Evolutionary conservation across 2,113 vertebrate genomes (phyloP).

Genomic region (Barnardius zonarius): DNA sequence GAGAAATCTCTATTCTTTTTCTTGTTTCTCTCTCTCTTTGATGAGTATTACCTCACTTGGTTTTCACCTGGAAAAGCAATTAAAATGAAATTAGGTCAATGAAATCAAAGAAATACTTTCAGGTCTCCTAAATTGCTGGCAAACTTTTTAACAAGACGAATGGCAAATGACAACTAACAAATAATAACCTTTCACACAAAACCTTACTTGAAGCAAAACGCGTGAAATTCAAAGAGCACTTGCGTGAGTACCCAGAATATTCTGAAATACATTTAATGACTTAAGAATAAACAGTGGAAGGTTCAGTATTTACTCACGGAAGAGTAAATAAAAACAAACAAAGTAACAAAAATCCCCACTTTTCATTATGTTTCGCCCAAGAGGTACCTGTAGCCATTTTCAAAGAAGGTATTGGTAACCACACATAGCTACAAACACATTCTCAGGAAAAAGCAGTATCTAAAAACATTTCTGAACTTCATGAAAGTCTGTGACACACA

Average conservation of each 20-base stretch:
- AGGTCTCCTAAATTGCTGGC: background rate
- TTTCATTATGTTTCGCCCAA: background rate
- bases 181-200: background rate
- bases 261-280: background rate
- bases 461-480: background rate
- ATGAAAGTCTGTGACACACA: background rate
- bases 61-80: slow-evolving; percentile 9
- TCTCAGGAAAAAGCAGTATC: background rate
- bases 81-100: slow-evolving; percentile 9
- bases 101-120: background rate
- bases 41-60: background rate
- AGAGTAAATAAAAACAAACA: background rate
- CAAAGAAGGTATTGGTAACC: background rate
- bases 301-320: background rate
- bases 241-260: background rate
- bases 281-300: background rate
- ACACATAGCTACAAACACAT: background rate
- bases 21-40: background rate
- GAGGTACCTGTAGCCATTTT: background rate
- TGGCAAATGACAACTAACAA: background rate
- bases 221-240: background rate
- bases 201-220: background rate
- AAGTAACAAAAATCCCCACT: background rate
- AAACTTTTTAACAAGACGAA: background rate
- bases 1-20: background rate